Evolutionary conservation across 2,888 invertebrate genomes (phyloP).

Genomic region (Drosophila anomalata): DNA sequence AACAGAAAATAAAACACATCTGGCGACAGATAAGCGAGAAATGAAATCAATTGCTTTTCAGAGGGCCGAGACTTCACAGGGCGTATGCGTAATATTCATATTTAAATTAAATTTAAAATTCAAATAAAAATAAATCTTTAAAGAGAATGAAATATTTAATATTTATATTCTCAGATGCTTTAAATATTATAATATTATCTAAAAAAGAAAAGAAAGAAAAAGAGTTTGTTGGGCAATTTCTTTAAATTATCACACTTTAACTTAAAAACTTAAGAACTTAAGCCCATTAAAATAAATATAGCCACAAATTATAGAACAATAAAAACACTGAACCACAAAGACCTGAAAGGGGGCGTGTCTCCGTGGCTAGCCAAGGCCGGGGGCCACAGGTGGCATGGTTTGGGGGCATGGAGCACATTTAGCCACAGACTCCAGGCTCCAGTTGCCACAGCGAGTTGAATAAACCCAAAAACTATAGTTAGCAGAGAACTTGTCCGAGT

Average conservation of each 20-base stretch:
- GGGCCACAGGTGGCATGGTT: constrained; percentile 26
- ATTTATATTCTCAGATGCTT: neutral
- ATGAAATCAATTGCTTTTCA: neutral
- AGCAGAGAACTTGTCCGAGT: constrained; percentile 40
- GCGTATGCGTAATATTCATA: constrained; percentile 44
- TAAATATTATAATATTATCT: neutral
- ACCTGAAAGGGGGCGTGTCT: constrained; percentile 24
- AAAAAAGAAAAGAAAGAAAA: too few relatives aligned
- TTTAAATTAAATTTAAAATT: constrained; percentile 30
- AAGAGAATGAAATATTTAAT: neutral
- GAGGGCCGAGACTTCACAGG: neutral
- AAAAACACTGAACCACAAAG: constrained; percentile 24
- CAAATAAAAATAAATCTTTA: constrained; percentile 2
- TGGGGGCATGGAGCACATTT: constrained; percentile 8
- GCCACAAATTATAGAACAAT: constrained; percentile 38
- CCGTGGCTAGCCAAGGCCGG: constrained; percentile 8
- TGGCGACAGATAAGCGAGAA: constrained; percentile 28
- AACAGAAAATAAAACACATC: constrained; percentile 47
- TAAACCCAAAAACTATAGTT: constrained; percentile 53
- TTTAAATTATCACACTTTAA: constrained; percentile 32
- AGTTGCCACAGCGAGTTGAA: constrained; percentile 65
- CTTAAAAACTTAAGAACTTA: constrained; percentile 1
- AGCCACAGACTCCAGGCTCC: constrained; percentile 44
- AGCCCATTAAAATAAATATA: constrained; percentile 30
- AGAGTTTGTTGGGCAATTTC: neutral